These are phyloP conservation scores for Zaprionus ornatus DNA, from an alignment of 1,140 invertebrate species.

Conservation along the genomic window DNA sequence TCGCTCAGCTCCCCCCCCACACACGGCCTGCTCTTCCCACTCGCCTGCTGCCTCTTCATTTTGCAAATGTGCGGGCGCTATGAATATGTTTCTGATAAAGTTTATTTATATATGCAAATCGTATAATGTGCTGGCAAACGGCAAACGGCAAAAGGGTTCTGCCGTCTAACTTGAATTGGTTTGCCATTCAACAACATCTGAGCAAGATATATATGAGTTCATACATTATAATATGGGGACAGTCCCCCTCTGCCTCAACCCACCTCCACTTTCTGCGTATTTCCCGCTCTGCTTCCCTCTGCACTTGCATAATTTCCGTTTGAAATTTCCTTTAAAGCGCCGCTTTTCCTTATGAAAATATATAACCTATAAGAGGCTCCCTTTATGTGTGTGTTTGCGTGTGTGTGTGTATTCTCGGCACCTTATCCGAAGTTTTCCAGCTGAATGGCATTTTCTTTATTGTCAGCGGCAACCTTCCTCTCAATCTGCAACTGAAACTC, in stretches of 20 bases:
- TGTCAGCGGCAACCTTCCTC: conserved; percentile 26
- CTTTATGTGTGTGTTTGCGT: not conserved
- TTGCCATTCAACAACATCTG: conserved; percentile 19
- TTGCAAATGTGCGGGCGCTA: conserved; percentile 48
- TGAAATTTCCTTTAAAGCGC: conserved; percentile 48
- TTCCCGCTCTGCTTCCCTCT: not conserved
- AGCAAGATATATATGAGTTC: conserved; percentile 16
- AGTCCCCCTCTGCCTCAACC: not conserved
- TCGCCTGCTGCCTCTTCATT: conserved; percentile 1
- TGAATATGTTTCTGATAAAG: conserved; percentile 77
- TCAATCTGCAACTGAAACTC: conserved; percentile 1
- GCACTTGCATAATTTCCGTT: conserved; percentile 46
- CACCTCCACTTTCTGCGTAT: not conserved
- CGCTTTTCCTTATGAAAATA: conserved; percentile 8
- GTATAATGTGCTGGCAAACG: conserved; percentile 35
- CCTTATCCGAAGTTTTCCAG: conserved; percentile 55
- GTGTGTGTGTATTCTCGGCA: conserved; percentile 17
- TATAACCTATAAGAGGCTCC: not conserved
- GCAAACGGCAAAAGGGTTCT: conserved; percentile 37
- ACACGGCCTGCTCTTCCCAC: not conserved
- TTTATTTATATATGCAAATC: conserved; percentile 80
- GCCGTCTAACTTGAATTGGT: conserved; percentile 35
- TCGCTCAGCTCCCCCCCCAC: not conserved
- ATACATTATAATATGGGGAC: not conserved
- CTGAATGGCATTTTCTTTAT: conserved; percentile 53